Conservation (phyloP, 1,140 invertebrate species). For the Stegodyphus mimosarum region DNA sequence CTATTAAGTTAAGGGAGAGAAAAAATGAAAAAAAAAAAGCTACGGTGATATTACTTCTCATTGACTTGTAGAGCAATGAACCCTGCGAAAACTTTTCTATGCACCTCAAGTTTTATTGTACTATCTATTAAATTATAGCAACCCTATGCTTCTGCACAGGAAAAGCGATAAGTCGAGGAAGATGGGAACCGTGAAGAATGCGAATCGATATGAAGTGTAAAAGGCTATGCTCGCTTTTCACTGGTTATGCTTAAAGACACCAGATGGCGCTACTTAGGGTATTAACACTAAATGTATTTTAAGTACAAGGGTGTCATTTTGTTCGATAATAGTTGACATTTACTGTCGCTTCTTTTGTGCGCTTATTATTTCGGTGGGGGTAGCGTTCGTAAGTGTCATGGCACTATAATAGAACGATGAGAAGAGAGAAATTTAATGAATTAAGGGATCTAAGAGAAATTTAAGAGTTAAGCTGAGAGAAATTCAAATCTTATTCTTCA, state of each 20-base stretch:
- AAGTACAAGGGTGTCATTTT: slow-evolving; percentile 17
- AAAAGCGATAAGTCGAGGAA: neutral
- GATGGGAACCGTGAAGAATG: neutral
- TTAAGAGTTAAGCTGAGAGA: neutral
- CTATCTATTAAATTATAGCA: neutral
- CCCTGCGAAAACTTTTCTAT: slow-evolving; percentile 11
- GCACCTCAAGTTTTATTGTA: slow-evolving; percentile 7
- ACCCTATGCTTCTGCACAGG: slow-evolving; percentile 2
- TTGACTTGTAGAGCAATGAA: slow-evolving; percentile 17
- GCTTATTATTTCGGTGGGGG: neutral
- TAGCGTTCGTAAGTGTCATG: neutral
- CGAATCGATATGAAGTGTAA: slow-evolving; percentile 32
- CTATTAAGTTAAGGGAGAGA: too few species aligned
- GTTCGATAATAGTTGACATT: slow-evolving; percentile 29
- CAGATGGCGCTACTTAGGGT: slow-evolving; percentile 31
- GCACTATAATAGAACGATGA: neutral
- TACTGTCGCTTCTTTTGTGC: slow-evolving; percentile 6
- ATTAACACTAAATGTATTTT: slow-evolving; percentile 47
- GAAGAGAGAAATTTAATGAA: neutral
- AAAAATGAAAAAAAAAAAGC: neutral
- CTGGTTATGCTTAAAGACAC: slow-evolving; percentile 14
- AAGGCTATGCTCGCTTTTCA: too few species aligned
- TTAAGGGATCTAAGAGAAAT: neutral
- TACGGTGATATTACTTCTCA: neutral
- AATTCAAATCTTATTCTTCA: too few species aligned